Evolutionary conservation across 1,140 invertebrate genomes (phyloP), one percentile per base, ranked within the genome.

Genomic region (Lineus longissimus): DNA sequence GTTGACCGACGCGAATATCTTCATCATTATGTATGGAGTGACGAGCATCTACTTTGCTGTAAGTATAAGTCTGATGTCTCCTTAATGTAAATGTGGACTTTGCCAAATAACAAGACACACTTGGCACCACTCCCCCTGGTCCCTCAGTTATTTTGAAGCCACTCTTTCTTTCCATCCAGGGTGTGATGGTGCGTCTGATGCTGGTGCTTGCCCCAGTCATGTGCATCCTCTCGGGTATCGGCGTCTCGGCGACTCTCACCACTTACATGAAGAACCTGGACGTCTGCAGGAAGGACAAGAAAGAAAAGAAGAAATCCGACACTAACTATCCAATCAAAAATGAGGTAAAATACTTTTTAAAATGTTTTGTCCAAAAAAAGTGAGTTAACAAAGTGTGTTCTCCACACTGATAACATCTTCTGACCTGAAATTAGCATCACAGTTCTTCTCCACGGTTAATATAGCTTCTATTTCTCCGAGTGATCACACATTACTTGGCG

Each of bases 141-240:
- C n/a, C n/a, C n/a, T n/a, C n/a, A n/a, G n/a, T n/a, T n/a, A n/a
- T n/a, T n/a, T n/a, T n/a, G n/a, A n/a, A n/a, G n/a, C n/a, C n/a
- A n/a, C n/a, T 65, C 19, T 58, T 19, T 7, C n/a, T n/a, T n/a
- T n/a, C n/a, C n/a, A n/a, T n/a, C n/a, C 55, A 94, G 91, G 94
- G 94, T 70, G 94, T 98, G 22, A 97, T 97, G 96, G 95, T 98
- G 19, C 93, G 96, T 83, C 85, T 98, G 31, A 98, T 98, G 95
- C 83, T 98, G 72, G 95, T 98, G 2, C 84, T 98, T 58, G 95
- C 96, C 0, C 96, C 96, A 1, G 94, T 97, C 0, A 97, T 98
- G 94, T 98, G 95, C 75, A 93, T 98, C 67, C 84, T 98, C 1
- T 93, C 93, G 1, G 95, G 94, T 43, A 95, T 98, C 55, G 93